phyloP scores from a whole-genome alignment of 1,140 invertebrate genomes.

The Lordiphosa mommai region DNA sequence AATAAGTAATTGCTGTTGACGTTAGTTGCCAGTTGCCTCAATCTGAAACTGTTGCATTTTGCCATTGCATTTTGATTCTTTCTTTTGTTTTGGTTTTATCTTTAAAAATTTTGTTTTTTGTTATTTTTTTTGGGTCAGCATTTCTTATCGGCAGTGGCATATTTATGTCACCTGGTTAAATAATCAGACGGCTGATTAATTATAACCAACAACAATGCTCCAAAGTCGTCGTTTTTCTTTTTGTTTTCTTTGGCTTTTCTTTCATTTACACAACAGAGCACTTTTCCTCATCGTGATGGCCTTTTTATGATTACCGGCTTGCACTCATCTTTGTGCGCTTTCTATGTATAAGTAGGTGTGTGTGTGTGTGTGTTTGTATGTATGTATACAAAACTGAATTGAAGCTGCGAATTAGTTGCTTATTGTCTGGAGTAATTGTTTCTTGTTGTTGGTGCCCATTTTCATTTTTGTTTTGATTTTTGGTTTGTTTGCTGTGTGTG shows the following conservation, averaged over 20 bases:
- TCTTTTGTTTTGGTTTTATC: conserved; percentile 35
- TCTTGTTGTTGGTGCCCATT: conserved; percentile 36
- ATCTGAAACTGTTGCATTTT: conserved; percentile 43
- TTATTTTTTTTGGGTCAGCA: conserved; percentile 55
- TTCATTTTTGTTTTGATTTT: conserved; percentile 45
- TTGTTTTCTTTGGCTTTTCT: conserved; percentile 45
- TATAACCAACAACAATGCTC: conserved; percentile 51
- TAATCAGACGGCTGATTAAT: conserved; percentile 60
- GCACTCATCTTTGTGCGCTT: conserved; percentile 42
- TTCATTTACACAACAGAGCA: conserved; percentile 8
- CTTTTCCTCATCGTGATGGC: conserved; percentile 65
- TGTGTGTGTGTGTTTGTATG: neutral
- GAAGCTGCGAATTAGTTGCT: conserved; percentile 72
- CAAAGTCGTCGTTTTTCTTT: conserved; percentile 1
- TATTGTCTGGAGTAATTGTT: conserved; percentile 73
- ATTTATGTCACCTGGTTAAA: conserved; percentile 74
- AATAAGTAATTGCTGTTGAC: conserved; percentile 67
- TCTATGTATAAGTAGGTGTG: neutral
- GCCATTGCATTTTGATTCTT: conserved; percentile 41
- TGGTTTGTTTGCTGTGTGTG: conserved; percentile 50
- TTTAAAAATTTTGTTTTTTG: conserved; percentile 6
- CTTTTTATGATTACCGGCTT: conserved; percentile 65
- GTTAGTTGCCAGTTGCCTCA: conserved; percentile 50
- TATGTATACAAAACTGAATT: conserved; percentile 19
- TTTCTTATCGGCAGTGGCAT: conserved; percentile 27